A percentile compares a stretch with the other conserved stretches of the same genome.
Evolutionary conservation across 2,113 vertebrate genomes (phyloP).

Genomic region (Tachycineta bicolor): DNA sequence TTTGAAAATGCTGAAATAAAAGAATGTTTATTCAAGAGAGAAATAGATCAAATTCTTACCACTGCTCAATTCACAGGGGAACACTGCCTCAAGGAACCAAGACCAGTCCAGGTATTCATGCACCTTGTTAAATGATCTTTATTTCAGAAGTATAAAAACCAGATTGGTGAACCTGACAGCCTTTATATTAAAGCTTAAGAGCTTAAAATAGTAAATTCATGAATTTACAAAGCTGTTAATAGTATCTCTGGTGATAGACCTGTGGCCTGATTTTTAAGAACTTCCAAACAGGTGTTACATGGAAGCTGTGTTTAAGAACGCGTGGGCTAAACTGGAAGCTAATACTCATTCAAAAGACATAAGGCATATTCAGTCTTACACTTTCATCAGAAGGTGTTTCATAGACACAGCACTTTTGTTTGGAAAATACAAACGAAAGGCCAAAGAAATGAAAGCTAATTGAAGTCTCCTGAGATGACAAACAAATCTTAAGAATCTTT

Average conservation of each 20-base stretch:
- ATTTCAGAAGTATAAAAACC: background rate
- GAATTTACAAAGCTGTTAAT: background rate
- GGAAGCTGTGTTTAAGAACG: background rate
- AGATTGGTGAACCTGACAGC: background rate
- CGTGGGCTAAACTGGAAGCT: background rate
- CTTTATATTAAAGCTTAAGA: background rate
- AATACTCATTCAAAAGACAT: background rate
- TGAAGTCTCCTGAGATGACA: background rate
- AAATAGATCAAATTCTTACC: background rate
- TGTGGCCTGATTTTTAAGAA: background rate
- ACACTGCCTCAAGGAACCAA: background rate
- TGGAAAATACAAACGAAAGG: background rate
- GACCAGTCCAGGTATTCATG: background rate
- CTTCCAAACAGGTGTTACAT: background rate
- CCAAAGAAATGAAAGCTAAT: background rate
- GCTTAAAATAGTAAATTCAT: background rate
- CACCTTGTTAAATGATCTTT: background rate
- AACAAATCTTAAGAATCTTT: background rate
- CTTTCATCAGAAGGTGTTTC: background rate
- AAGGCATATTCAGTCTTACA: background rate
- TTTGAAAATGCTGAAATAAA: background rate
- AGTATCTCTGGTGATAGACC: background rate
- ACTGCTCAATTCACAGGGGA: background rate
- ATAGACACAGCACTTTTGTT: background rate
- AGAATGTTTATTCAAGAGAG: background rate